Evolutionary conservation across 1,140 invertebrate genomes (phyloP).

Genomic region (Aricia agestis): DNA sequence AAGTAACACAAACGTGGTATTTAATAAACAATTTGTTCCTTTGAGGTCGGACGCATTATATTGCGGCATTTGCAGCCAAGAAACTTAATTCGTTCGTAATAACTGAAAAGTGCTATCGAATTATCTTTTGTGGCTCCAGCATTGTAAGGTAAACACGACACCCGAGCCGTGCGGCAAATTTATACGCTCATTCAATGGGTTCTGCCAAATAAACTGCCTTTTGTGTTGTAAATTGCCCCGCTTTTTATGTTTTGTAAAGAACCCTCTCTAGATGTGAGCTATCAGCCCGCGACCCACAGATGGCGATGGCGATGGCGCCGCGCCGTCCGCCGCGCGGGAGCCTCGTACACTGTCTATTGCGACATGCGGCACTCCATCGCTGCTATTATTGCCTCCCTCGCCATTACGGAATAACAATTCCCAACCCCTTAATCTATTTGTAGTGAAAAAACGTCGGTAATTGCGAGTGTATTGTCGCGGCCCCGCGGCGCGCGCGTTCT

Average conservation of each 20-base stretch:
- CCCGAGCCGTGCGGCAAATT: too few relatives aligned
- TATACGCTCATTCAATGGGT: too few relatives aligned
- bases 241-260: not conserved
- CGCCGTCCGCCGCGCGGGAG: not conserved
- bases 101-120: too few relatives aligned
- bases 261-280: not conserved
- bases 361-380: not conserved
- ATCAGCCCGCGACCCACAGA: not conserved
- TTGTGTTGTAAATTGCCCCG: not conserved
- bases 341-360: not conserved
- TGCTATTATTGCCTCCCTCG: not conserved
- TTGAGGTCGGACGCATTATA: too few relatives aligned
- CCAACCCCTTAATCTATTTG: not conserved
- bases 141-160: too few relatives aligned
- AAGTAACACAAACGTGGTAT: too few relatives aligned
- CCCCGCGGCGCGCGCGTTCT: not conserved
- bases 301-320: not conserved
- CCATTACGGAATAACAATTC: not conserved
- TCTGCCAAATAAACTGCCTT: not conserved
- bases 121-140: too few relatives aligned
- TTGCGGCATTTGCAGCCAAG: too few relatives aligned
- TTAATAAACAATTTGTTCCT: too few relatives aligned
- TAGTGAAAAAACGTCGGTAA: not conserved
- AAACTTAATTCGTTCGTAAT: too few relatives aligned
- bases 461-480: conserved; percentile 1